Conservation (phyloP, 1,140 invertebrate species). For the roundworm (Caenorhabditis elegans) region DNA sequence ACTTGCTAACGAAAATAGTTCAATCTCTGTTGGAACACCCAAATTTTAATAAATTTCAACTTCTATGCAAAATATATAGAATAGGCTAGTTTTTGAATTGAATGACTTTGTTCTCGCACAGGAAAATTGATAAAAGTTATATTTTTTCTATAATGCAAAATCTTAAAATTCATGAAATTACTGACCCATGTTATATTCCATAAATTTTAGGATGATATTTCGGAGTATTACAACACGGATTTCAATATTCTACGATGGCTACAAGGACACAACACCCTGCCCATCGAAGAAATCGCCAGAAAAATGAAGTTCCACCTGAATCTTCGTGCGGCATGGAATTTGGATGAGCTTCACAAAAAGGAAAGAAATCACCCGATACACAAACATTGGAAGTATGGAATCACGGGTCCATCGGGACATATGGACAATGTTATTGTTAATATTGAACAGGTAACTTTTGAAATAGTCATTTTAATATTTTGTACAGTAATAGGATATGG, state of each 20-base stretch:
- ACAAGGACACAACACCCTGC: slow-evolving; percentile 47
- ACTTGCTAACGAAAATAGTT: too few relatives aligned
- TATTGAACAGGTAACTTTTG: slow-evolving; percentile 60
- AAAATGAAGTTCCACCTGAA: slow-evolving; percentile 53
- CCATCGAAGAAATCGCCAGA: slow-evolving; percentile 45
- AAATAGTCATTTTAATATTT: too few relatives aligned
- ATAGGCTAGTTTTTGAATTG: too few relatives aligned
- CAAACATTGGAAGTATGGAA: slow-evolving; percentile 57
- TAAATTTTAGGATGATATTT: slow-evolving; percentile 46
- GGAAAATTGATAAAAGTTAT: too few relatives aligned
- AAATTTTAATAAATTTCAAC: too few relatives aligned
- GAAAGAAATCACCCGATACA: slow-evolving; percentile 56
- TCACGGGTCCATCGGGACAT: slow-evolving; percentile 53
- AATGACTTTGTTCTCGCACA: too few relatives aligned
- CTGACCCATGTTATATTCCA: too few relatives aligned
- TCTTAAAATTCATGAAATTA: too few relatives aligned
- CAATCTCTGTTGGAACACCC: too few relatives aligned
- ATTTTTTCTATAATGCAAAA: too few relatives aligned
- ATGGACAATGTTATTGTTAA: slow-evolving; percentile 59
- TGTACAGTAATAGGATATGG: too few relatives aligned
- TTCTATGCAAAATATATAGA: too few relatives aligned
- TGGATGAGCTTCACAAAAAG: slow-evolving; percentile 49
- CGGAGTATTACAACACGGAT: slow-evolving; percentile 56
- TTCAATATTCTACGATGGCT: slow-evolving; percentile 59
- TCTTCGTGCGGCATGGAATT: slow-evolving; percentile 55